Conservation (phyloP, 1,140 invertebrate genomes). For the Zaprionus camerounensis region DNA sequence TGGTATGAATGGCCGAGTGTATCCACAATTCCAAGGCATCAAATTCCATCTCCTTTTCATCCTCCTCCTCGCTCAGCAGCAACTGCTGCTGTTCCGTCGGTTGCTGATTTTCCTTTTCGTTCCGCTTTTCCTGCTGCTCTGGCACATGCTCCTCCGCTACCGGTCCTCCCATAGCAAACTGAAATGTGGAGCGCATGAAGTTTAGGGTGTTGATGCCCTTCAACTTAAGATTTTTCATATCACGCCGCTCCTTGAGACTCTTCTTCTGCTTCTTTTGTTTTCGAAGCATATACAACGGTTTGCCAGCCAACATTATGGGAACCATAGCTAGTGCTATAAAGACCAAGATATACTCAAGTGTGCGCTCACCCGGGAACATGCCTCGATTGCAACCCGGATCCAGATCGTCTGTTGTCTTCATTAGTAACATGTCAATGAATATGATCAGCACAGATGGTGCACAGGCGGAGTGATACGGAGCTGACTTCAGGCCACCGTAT, state of each 20-base stretch:
- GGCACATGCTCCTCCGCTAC: background rate
- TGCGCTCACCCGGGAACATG: conserved; percentile 87
- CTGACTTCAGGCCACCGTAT: conserved; percentile 96
- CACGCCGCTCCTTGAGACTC: background rate
- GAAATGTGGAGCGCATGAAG: conserved; percentile 52
- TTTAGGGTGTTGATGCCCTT: conserved; percentile 40
- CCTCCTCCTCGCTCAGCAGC: background rate
- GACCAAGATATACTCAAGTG: conserved; percentile 88
- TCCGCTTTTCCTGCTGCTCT: background rate
- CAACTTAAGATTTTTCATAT: background rate
- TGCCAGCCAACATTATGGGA: conserved; percentile 92
- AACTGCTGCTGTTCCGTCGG: background rate
- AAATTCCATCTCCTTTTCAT: conserved; percentile 39
- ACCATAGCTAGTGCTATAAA: conserved; percentile 89
- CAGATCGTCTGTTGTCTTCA: conserved; percentile 77
- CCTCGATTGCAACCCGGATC: conserved; percentile 85
- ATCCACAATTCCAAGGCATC: conserved; percentile 74
- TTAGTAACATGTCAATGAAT: conserved; percentile 93
- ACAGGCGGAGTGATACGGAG: conserved; percentile 85
- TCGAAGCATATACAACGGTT: conserved; percentile 88
- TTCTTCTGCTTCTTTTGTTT: conserved; percentile 26
- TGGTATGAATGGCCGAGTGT: conserved; percentile 91
- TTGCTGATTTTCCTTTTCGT: background rate
- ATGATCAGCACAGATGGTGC: conserved; percentile 91
- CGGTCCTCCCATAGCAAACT: conserved; percentile 4